Conservation (phyloP, 2,113 vertebrate species). For the Asarcornis scutulata region DNA sequence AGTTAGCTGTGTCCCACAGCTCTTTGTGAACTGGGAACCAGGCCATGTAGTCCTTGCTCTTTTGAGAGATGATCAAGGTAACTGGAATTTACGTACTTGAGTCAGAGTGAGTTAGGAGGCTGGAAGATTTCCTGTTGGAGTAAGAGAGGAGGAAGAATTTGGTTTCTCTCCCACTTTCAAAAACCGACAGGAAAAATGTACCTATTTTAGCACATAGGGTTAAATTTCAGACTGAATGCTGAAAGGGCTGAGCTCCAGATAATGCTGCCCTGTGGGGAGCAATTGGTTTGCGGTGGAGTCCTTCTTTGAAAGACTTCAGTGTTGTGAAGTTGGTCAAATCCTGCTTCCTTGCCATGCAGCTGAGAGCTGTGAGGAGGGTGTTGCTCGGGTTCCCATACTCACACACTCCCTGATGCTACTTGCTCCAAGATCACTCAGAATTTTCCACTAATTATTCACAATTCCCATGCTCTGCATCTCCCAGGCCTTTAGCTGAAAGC, state of each 20-base stretch:
- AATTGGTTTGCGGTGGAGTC: background rate
- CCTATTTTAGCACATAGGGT: background rate
- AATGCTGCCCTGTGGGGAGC: background rate
- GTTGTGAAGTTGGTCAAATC: background rate
- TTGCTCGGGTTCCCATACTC: background rate
- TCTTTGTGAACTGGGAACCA: background rate
- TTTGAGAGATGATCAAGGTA: background rate
- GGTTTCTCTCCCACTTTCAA: background rate
- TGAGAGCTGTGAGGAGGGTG: background rate
- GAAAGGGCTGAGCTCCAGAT: background rate
- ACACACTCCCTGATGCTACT: background rate
- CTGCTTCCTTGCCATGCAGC: background rate
- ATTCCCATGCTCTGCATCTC: background rate
- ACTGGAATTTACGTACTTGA: background rate
- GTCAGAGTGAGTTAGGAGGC: background rate
- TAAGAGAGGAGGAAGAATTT: background rate
- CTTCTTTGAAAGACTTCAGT: background rate
- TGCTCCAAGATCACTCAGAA: fast-evolving
- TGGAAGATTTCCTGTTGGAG: background rate
- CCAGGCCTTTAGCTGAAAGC: conserved; percentile 59
- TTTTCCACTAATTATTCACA: background rate
- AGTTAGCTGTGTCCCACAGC: background rate
- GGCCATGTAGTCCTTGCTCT: background rate
- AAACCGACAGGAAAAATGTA: background rate
- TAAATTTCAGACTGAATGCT: background rate